Evolutionary conservation across 2,888 invertebrate genomes (phyloP), one percentile per base, ranked within the genome.

Genomic region (Drepanosiphum platanoidis): DNA sequence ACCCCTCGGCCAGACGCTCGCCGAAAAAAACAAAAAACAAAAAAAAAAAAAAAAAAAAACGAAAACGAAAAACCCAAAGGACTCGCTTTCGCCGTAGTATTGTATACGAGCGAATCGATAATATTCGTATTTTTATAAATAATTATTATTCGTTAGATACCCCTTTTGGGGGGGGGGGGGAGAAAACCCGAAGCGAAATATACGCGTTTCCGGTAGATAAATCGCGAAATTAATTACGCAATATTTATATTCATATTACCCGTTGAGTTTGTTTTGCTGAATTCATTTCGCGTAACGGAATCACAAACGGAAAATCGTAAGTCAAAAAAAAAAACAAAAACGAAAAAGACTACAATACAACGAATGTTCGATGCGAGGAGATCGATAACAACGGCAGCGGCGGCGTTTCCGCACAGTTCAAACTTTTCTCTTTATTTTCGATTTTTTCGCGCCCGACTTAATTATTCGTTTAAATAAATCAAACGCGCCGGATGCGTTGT

Each of bases 81-180:
- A 8, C 71, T 5, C 71, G 13, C 27, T 15, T n/a, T 27, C 27
- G 42, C n/a, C 30, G 8, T 39, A n/a, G n/a, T n/a, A n/a, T n/a
- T n/a, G 5, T 30, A 5, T 27, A 22, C 8, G 39, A 71, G 71
- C 4, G 30, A 72, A 72, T 72, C 71, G 27, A 72, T 42, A 3
- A 2, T n/a, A n/a, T 42, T 42, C 1, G 39, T 58, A n/a, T 71
- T 71, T n/a, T 39, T 27, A 72, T 72, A 42, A 72, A 72, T 72
- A 15, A 46, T 39, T 27, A 71, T 46, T 71, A 30, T 42, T 46
- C 18, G 46, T 46, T 46, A 46, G 15, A 15, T 42, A 72, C 30
- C 72, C 42, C 30, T 42, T 72, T 42, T 15, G 22, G 27, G 30
- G n/a, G 11, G 5, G 46, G 22, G 27, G 30, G n/a, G 11, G 5